A percentile compares a stretch with the other conserved stretches of the same genome.
phyloP scores from a whole-genome alignment of 2,113 vertebrate genomes.

The Phocoena phocoena region DNA sequence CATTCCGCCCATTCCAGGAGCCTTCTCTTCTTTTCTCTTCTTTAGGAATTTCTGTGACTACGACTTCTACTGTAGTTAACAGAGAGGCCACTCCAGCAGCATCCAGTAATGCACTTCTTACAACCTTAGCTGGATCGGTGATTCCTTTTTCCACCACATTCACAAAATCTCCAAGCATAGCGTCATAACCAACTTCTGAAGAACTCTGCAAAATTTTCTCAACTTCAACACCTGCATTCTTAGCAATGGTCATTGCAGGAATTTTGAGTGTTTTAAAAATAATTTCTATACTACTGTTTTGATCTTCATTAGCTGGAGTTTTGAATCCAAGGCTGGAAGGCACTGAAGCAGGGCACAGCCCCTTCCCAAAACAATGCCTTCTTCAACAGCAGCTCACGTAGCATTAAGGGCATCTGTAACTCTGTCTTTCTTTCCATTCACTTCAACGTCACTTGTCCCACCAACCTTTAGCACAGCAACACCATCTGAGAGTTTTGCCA shows the following conservation, averaged over 20 bases:
- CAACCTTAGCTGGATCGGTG: no score
- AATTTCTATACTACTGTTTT: no score
- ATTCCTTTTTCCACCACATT: no score
- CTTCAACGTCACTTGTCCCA: conserved; percentile 96
- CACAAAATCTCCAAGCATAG: no score
- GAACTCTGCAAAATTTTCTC: no score
- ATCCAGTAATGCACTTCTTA: no score
- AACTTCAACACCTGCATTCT: no score
- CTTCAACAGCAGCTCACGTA: conserved; percentile 96
- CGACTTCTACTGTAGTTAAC: conserved; percentile 94
- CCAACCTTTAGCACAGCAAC: conserved; percentile 98
- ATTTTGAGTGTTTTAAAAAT: no score
- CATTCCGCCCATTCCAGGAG: conserved; percentile 89
- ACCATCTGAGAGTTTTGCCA: conserved; percentile 98
- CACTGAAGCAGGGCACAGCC: conserved; percentile 96
- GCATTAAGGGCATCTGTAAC: conserved; percentile 97
- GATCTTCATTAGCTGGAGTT: no score
- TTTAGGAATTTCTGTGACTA: conserved; percentile 96
- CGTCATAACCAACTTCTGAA: no score
- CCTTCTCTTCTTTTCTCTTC: conserved; percentile 99
- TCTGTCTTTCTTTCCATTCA: conserved; percentile 98
- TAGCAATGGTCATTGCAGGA: no score
- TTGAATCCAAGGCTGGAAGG: conserved; percentile 89
- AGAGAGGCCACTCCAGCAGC: conserved; percentile 69
- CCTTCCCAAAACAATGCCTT: conserved; percentile 95